Base-by-base conservation (phyloP, 2,888 invertebrate genomes). In the Nomada goodeniana region DNA sequence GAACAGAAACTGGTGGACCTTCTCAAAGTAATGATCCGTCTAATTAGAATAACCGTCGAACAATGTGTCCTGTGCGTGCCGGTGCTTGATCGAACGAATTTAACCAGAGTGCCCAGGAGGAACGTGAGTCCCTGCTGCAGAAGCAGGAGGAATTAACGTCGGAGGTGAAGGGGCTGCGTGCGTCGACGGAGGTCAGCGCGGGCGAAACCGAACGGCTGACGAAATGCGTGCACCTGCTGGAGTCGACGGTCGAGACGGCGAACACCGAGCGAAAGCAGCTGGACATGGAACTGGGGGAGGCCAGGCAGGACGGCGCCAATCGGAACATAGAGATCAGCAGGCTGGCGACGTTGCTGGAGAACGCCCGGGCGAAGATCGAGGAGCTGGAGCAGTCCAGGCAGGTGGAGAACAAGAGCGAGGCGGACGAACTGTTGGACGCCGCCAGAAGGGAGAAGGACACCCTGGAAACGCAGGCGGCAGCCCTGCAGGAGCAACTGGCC, bases 1-100 rank as follows among this genome's bases (percentile, higher is more conserved):
- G 97, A 97, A 90, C 96, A 97, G 89, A 97, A 98, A 92, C 94
- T 98, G 60, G 95, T 98, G 44, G 97, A 97, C 90, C 95, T 98
- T 69, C 95, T 98, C 11, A 98, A 98, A 95, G 96, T 96, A 92
- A 36, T 42, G 1, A 55, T 47, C 71, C 23, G 23, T 57, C 10
- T 78, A 55, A 83, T 69, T 59, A 13, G 53, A 53, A 20, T 11
- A n/a, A 53, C 3, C n/a, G 53, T 36, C 36, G 0, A 36, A 36
- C 36, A 36, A 7, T 7, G 5, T 36, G 7, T 1, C 36, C 36
- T 36, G 36, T 36, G 36, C 3, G 29, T 4, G 29, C 29, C 29
- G 29, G 29, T 4, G 4, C 29, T 44, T 44, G 4, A 47, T 47
- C 15, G 13, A 47, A 3, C 13, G 10, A 10, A 44, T 15, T 47